These are phyloP conservation scores for Mus spretus DNA, from an alignment of 2,797 vertebrate species.

Conservation along the genomic window DNA sequence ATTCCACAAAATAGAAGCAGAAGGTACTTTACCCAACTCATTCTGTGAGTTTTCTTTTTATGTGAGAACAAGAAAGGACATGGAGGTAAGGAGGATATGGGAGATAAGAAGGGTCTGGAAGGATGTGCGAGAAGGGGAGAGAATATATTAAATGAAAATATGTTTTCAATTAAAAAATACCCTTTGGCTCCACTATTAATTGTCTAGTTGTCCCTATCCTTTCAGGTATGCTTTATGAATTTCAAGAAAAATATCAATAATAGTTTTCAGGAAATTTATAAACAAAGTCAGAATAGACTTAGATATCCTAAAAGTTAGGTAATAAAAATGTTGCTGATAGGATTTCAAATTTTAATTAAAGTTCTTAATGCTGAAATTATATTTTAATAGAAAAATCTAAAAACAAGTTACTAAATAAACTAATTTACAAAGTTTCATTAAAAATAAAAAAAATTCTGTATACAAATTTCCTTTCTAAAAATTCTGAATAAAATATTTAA, in stretches of 20 bases:
- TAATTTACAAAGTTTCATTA: constrained; percentile 29
- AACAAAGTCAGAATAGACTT: constrained; percentile 11
- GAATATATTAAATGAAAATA: not conserved
- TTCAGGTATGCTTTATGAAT: constrained; percentile 42
- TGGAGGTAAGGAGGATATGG: not conserved
- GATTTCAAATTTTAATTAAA: constrained; percentile 48
- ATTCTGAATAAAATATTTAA: constrained; percentile 41
- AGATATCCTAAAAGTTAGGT: not conserved
- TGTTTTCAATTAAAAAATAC: not conserved
- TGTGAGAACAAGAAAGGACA: not conserved
- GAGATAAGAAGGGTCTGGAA: not conserved
- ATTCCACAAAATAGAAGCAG: no score
- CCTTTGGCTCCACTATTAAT: not conserved
- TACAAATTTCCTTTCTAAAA: constrained; percentile 42
- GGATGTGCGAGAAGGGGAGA: not conserved
- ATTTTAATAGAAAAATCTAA: constrained; percentile 59
- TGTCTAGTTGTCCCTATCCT: not conserved
- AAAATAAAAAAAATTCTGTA: constrained; percentile 40
- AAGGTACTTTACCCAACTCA: no score
- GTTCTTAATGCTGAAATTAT: constrained; percentile 22
- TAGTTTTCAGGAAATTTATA: constrained; percentile 31
- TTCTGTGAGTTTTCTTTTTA: not conserved
- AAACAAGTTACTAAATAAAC: constrained; percentile 40
- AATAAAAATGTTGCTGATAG: constrained; percentile 51
- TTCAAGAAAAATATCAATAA: constrained; percentile 41